Percentiles rank a stretch among this genome's conserved stretches.
These are phyloP conservation scores for Centroberyx gerrardi DNA, from an alignment of 2,797 vertebrate genomes.

Conservation along the genomic window DNA sequence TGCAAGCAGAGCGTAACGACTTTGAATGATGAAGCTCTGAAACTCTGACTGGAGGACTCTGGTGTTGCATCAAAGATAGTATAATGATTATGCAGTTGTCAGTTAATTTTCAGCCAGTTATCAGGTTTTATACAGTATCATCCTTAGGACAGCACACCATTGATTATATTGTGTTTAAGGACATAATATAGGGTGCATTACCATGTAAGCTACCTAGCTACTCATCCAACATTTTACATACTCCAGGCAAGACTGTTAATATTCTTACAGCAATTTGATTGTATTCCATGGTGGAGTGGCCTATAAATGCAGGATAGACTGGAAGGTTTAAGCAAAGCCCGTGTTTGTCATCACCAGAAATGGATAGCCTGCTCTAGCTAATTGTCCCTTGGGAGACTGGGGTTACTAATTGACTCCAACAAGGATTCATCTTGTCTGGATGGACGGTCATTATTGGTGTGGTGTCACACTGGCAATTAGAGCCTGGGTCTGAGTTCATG, in stretches of 20 bases:
- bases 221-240: conserved; percentile 23
- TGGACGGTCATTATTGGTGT: conserved; percentile 16
- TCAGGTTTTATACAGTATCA: neutral
- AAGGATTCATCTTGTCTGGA: conserved; percentile 31
- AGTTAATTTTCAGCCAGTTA: conserved; percentile 13
- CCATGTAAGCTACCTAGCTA: conserved; percentile 14
- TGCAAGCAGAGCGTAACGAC: conserved; percentile 31
- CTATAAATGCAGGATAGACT: conserved; percentile 22
- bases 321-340: conserved; percentile 50
- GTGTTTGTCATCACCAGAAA: conserved; percentile 46
- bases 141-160: conserved; percentile 14
- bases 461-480: conserved; percentile 18
- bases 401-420: conserved; percentile 51
- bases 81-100: conserved; percentile 8
- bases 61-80: conserved; percentile 31
- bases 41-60: conserved; percentile 14
- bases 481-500: conserved; percentile 5
- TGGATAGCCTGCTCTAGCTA: conserved; percentile 40
- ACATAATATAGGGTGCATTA: conserved; percentile 13
- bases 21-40: conserved; percentile 29
- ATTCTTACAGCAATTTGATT: conserved; percentile 26
- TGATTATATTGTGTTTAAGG: conserved; percentile 8
- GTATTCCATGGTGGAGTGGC: conserved; percentile 5
- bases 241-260: conserved; percentile 10
- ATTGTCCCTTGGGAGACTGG: conserved; percentile 21